A percentile compares a stretch with the other conserved stretches of the same genome.
Evolutionary conservation across 1,140 invertebrate genomes (phyloP).

Genomic region (Drosophila willistoni): DNA sequence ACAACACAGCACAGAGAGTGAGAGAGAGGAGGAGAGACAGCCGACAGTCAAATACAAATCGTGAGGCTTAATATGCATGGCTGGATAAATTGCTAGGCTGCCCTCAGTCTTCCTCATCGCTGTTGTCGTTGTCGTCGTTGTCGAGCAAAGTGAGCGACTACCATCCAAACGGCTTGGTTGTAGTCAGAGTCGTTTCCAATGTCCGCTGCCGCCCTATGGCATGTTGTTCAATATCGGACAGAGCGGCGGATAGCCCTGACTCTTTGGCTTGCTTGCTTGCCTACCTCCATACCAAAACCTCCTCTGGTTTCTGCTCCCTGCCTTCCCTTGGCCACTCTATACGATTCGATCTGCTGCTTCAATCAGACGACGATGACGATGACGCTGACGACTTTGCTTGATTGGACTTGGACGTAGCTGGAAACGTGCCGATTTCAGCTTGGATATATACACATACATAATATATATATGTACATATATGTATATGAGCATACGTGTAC

Average conservation of each 20-base stretch:
- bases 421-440: slow-evolving; percentile 76
- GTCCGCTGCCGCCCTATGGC: slow-evolving; percentile 3
- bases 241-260: background rate
- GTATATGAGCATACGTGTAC: slow-evolving; percentile 33
- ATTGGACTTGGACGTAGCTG: slow-evolving; percentile 77
- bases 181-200: slow-evolving; percentile 13
- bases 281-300: no score
- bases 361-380: slow-evolving; percentile 29
- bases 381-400: slow-evolving; percentile 53
- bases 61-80: slow-evolving; percentile 81
- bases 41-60: slow-evolving; percentile 72
- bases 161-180: background rate
- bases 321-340: background rate
- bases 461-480: background rate
- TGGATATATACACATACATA: slow-evolving; percentile 37
- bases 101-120: slow-evolving; percentile 53
- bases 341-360: slow-evolving; percentile 12
- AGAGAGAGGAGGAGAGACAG: slow-evolving; percentile 52
- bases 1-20: background rate
- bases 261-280: background rate
- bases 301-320: background rate
- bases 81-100: slow-evolving; percentile 78
- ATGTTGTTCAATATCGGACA: slow-evolving; percentile 12
- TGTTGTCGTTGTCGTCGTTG: slow-evolving; percentile 30
- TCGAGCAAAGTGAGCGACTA: slow-evolving; percentile 33